Conservation (phyloP, 2,888 invertebrate genomes). For the Catocala sponsa region DNA sequence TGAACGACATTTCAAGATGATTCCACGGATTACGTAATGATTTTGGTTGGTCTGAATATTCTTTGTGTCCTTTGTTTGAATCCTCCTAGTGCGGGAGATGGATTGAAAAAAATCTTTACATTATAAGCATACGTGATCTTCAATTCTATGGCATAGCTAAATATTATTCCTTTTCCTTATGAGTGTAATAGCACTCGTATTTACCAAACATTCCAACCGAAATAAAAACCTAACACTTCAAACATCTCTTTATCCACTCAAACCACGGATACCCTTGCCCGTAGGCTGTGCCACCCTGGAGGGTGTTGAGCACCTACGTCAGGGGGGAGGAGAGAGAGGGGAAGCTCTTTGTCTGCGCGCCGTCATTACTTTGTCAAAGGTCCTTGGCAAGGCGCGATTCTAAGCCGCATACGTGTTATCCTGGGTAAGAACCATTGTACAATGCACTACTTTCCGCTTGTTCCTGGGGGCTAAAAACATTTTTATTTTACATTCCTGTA, state of each 20-base stretch:
- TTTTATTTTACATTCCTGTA: constrained; percentile 41
- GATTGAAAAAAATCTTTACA: no score
- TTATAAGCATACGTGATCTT: no score
- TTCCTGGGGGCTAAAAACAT: constrained; percentile 43
- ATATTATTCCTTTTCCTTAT: background rate
- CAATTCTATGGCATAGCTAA: no score
- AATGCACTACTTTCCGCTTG: constrained; percentile 49
- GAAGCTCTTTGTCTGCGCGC: constrained; percentile 73
- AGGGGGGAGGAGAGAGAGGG: constrained; percentile 43
- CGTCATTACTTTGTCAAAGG: constrained; percentile 86
- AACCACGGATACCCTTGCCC: constrained; percentile 59
- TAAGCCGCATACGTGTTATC: constrained; percentile 53
- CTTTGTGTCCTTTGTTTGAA: no score
- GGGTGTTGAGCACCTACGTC: constrained; percentile 47
- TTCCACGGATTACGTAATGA: no score
- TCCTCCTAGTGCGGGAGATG: no score
- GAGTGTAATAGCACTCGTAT: constrained; percentile 1
- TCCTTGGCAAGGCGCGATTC: constrained; percentile 63
- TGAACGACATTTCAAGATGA: no score
- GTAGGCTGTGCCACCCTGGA: constrained; percentile 40
- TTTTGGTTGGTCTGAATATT: no score
- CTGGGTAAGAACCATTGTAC: constrained; percentile 41
- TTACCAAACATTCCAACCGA: constrained; percentile 32
- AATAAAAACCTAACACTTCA: constrained; percentile 53
- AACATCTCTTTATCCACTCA: constrained; percentile 59